Base-by-base conservation (phyloP, 2,888 invertebrate genomes). In the Synanthedon formicaeformis region DNA sequence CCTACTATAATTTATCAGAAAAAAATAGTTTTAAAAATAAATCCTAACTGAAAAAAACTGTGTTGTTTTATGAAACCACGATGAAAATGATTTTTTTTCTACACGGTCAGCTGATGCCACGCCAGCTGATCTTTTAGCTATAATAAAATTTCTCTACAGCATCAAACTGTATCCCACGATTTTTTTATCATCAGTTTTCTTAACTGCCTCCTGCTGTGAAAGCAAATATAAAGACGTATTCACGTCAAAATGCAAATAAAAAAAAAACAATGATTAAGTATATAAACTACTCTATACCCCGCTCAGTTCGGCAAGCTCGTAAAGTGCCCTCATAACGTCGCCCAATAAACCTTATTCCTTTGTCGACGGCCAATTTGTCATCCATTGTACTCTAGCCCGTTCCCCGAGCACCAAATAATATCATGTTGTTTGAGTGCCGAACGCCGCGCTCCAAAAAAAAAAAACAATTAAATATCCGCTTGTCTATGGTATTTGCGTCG, bases 331-430 rank as follows among this genome's bases (percentile, higher is more conserved):
- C 79, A 81, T 83, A 83, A 80, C 81, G 75, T 69, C 63, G 73
- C 73, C 82, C 83, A 82, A 84, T 84, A 84, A 84, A 84, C 83
- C 80, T 71, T 78, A 73, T 75, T 74, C 81, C 84, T 83, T 83
- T 83, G 84, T 84, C 69, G 67, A 69, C 69, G 71, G 64, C 70
- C 83, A 83, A 84, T 84, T 84, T 84, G 84, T 84, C 84, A 84
- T 82, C 81, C 71, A 80, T 81, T 83, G 81, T 81, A 62, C 51
- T 57, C 63, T 54, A 54, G 61, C 64, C 58, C 54, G 58, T 55
- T 52, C 52, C 13, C 57, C 56, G 12, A 18, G 13, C 12, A 40
- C 48, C 48, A 18, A 50, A 50, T 50, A 50, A 50, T 50, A 76
- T 74, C 73, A 76, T 76, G 75, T 67, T 71, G 70, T 69, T 76